These are phyloP conservation scores for Creontiades dilutus DNA, from an alignment of 2,888 invertebrate species.

Conservation along the genomic window DNA sequence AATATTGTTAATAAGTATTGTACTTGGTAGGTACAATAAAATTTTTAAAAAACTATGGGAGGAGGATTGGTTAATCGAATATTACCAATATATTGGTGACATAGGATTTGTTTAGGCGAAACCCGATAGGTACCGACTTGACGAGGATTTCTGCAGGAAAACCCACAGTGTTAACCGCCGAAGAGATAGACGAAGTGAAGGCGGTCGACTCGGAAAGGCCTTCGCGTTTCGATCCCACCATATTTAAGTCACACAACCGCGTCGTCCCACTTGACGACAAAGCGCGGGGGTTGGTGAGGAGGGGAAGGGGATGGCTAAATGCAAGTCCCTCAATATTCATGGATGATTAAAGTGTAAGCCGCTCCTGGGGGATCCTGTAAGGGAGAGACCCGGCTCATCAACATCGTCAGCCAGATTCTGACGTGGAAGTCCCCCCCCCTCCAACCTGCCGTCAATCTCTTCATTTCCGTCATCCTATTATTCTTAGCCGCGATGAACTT, in stretches of 20 bases:
- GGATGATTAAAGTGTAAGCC: slow-evolving; percentile 51
- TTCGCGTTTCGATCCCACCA: slow-evolving; percentile 5
- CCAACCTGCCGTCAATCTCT: slow-evolving; percentile 2
- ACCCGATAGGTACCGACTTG: no score
- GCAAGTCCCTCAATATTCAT: slow-evolving; percentile 45
- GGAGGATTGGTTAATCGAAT: no score
- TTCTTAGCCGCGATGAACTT: not conserved
- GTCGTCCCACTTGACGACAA: not conserved
- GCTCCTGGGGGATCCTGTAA: not conserved
- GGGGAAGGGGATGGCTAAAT: no score
- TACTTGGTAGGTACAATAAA: no score
- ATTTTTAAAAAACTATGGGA: no score
- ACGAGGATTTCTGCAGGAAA: no score
- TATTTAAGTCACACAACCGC: not conserved
- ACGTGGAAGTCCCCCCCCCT: not conserved
- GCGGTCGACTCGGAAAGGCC: not conserved
- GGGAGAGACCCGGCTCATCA: not conserved
- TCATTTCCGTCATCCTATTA: not conserved
- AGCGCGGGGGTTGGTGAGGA: not conserved
- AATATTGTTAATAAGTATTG: no score
- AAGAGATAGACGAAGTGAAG: not conserved
- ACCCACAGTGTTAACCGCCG: not conserved
- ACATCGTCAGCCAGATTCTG: not conserved
- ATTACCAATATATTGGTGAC: no score
- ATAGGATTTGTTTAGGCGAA: no score